These are phyloP conservation scores for Neosalanx taihuensis DNA, from an alignment of 2,797 vertebrate genomes.

Conservation along the genomic window DNA sequence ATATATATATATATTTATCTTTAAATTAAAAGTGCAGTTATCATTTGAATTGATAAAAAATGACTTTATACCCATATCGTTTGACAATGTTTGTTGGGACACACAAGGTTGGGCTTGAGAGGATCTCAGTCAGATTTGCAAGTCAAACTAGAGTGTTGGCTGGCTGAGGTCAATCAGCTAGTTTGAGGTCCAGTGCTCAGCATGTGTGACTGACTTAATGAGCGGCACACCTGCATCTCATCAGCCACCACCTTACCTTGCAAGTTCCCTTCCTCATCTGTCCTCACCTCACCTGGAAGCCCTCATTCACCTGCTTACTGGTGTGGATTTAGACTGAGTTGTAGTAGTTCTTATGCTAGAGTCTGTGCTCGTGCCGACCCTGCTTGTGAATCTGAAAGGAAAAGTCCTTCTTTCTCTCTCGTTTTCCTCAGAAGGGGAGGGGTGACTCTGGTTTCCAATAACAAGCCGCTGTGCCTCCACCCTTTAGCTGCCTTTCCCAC, in stretches of 20 bases:
- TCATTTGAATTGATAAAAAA: background rate
- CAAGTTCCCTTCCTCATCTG: background rate
- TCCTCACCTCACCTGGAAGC: background rate
- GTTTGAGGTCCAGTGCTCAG: background rate
- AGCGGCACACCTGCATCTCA: slow-evolving; percentile 37
- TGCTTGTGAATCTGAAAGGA: slow-evolving; percentile 19
- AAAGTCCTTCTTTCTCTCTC: slow-evolving; percentile 7
- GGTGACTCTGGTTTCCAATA: slow-evolving; percentile 2
- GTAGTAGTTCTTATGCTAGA: no score
- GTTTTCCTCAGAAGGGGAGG: background rate
- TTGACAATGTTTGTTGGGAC: no score
- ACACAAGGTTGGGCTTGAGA: no score
- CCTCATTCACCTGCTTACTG: no score
- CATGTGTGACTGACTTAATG: background rate
- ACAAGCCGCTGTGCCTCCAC: slow-evolving; percentile 5
- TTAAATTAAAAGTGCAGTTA: background rate
- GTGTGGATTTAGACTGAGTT: no score
- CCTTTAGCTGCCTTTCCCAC: slow-evolving; percentile 6
- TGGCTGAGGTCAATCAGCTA: background rate
- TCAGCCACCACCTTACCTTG: slow-evolving; percentile 2
- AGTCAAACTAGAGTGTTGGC: background rate
- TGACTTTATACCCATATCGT: no score
- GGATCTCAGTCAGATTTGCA: background rate
- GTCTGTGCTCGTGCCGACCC: background rate
- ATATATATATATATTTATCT: background rate